Evolutionary conservation across 2,797 vertebrate species (phyloP), one percentile per base, ranked within the genome.

Genomic region (Picus viridis): DNA sequence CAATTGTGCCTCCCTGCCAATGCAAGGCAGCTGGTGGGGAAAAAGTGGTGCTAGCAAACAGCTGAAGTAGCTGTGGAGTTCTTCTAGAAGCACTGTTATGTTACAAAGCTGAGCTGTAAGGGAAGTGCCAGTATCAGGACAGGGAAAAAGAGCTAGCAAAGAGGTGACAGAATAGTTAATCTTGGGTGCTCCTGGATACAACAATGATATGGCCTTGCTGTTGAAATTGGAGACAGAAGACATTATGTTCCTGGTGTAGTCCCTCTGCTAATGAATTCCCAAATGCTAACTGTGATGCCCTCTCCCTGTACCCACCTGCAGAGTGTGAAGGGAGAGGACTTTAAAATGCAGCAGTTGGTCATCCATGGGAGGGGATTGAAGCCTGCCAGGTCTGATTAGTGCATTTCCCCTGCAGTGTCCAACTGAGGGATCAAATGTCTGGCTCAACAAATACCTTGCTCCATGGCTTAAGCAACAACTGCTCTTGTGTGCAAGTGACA

Each of bases 61-160:
- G 94, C 93, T 96, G 95, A 89, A 86, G 77, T 89, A 93, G 83
- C 90, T 92, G 89, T 70, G 57, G 68, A 82, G 68, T 86, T 92
- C 68, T 89, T 77, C 34, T 83, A 30, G 73, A 73, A 78, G 64
- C 45, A 61, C 65, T 76, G 59, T 26, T 88, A 9, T 6, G 23
- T 64, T 83, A 32, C 16, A 34, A 58, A 70, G 76, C 17, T 41
- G 30, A 82, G n/a, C 68, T 88, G 43, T 49, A 61, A 51, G 81
- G 51, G 58, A 88, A 67, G 22, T 41, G 57, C 36, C 29, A 24
- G 57, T 39, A n/a, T 59, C 29, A 45, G 45, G 16, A 16, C 79
- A 62, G 57, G 32, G 79, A 39, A 29, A 58, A 6, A 70, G 26
- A 6, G 3, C 68, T 67, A 69, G 43, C 43, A 54, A 56, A 61